phyloP scores from a whole-genome alignment of 1,140 invertebrate species.

The Zaprionus capensis region DNA sequence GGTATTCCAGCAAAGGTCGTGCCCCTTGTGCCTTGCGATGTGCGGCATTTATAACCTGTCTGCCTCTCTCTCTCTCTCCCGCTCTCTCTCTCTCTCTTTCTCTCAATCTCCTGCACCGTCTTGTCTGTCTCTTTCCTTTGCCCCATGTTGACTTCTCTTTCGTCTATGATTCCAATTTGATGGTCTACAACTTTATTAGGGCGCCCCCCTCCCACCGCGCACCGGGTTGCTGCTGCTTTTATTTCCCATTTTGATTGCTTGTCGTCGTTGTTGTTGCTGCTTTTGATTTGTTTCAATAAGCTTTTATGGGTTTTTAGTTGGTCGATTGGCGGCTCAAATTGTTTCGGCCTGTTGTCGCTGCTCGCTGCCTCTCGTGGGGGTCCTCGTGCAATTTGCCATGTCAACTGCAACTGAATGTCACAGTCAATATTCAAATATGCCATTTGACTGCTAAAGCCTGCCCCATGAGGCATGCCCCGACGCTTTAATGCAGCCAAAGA shows the following conservation, averaged over 20 bases:
- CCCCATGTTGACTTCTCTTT: conserved; percentile 7
- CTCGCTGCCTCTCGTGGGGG: not conserved
- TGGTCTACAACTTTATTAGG: conserved; percentile 41
- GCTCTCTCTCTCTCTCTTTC: not conserved
- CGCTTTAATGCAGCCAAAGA: conserved; percentile 18
- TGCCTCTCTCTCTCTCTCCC: not conserved
- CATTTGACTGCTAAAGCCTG: conserved; percentile 20
- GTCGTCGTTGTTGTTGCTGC: conserved; percentile 14
- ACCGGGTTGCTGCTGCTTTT: conserved; percentile 25
- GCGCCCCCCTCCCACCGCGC: not conserved
- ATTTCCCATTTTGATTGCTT: conserved; percentile 31
- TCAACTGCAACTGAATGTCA: conserved; percentile 14
- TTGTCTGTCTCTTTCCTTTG: not conserved
- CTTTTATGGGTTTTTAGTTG: conserved; percentile 71
- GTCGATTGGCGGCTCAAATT: conserved; percentile 48
- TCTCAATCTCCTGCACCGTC: not conserved
- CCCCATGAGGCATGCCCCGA: conserved; percentile 18
- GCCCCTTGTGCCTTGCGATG: not conserved
- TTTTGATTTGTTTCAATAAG: conserved; percentile 69
- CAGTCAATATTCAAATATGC: conserved; percentile 29
- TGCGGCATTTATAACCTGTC: conserved; percentile 3
- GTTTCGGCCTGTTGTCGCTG: conserved; percentile 10
- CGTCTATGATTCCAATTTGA: conserved; percentile 24
- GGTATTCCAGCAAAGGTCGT: not conserved
- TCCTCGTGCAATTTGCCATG: conserved; percentile 4